Evolutionary conservation across 2,888 invertebrate species (phyloP).

Genomic region (Phoronis australis): DNA sequence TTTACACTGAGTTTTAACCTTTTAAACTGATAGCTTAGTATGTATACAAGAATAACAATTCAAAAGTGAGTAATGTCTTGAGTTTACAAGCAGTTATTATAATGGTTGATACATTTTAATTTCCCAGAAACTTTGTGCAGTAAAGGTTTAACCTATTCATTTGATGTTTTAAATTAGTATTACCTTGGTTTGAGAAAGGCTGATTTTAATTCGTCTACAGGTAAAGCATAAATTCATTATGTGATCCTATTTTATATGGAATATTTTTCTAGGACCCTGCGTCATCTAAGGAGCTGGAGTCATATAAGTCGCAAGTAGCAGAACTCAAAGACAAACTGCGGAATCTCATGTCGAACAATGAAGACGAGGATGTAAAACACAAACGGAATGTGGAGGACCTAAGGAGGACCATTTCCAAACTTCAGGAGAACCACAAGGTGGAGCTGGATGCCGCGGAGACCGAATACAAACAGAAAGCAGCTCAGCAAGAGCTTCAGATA

Average conservation of each 20-base stretch:
- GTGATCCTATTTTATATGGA: no score
- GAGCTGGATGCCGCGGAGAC: constrained; percentile 48
- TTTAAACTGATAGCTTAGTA: constrained; percentile 58
- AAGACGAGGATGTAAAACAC: constrained; percentile 53
- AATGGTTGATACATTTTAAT: no score
- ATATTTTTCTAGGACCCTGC: constrained; percentile 26
- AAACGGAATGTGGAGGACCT: constrained; percentile 33
- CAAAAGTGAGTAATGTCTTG: no score
- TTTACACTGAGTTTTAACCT: constrained; percentile 67
- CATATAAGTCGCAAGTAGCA: constrained; percentile 56
- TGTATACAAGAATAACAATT: constrained; percentile 50
- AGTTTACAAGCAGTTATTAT: no score
- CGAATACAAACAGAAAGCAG: constrained; percentile 65
- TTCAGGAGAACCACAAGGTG: constrained; percentile 49
- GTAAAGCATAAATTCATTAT: no score
- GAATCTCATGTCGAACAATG: constrained; percentile 25
- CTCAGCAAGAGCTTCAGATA: constrained; percentile 41
- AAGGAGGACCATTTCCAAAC: constrained; percentile 33
- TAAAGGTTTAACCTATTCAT: no score
- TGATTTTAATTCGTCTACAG: no score
- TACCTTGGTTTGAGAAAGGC: no score
- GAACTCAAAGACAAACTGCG: constrained; percentile 55
- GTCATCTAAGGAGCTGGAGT: constrained; percentile 32
- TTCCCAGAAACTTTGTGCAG: no score
- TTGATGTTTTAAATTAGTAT: no score